phyloP scores from a whole-genome alignment of 2,888 invertebrate species.

The Rhogogaster chlorosoma region DNA sequence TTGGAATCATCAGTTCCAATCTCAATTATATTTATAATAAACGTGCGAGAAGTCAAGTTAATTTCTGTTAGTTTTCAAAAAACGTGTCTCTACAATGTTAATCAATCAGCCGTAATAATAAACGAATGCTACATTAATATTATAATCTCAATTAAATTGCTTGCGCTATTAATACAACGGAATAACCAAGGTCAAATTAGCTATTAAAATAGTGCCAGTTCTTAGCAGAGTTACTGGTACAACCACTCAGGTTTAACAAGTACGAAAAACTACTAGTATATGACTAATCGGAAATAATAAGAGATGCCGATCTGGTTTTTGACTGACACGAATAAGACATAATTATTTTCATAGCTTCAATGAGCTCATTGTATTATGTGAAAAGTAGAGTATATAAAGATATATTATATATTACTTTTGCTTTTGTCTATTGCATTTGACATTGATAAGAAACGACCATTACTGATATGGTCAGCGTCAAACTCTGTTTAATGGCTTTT shows the following conservation, averaged over 20 bases:
- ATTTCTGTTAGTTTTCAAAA: background rate
- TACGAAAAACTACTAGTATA: background rate
- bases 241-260: background rate
- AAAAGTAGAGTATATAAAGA: slow-evolving; percentile 40
- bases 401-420: slow-evolving; percentile 51
- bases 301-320: background rate
- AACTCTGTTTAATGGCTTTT: slow-evolving; percentile 48
- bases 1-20: background rate
- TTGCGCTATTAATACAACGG: slow-evolving; percentile 9
- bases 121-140: background rate
- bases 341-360: slow-evolving; percentile 1
- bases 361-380: background rate
- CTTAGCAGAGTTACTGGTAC: background rate
- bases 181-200: background rate
- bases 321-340: background rate
- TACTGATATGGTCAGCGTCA: slow-evolving; percentile 43
- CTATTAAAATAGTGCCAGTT: background rate
- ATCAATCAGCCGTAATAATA: background rate
- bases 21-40: slow-evolving; percentile 5
- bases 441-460: slow-evolving; percentile 56
- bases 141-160: background rate
- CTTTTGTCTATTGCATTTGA: slow-evolving; percentile 52
- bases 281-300: background rate
- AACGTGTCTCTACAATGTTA: background rate
- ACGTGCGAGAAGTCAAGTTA: slow-evolving; percentile 4